phyloP scores from a whole-genome alignment of 2,113 vertebrate genomes.

The Mugil cephalus region DNA sequence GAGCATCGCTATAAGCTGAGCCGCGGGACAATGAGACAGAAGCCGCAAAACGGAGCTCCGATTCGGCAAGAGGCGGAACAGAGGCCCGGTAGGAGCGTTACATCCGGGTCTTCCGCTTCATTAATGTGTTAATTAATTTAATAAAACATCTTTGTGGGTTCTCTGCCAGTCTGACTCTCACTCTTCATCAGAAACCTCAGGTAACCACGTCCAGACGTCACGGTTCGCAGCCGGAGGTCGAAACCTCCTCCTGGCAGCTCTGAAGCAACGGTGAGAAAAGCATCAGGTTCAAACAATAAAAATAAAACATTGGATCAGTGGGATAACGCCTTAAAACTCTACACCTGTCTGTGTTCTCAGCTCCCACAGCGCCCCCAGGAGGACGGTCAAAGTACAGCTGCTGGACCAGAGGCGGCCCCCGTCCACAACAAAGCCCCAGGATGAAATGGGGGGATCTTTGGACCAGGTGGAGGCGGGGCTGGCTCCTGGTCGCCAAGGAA shows the following conservation, averaged over 20 bases:
- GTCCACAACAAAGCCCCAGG: background rate
- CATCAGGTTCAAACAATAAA: no score
- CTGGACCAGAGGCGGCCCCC: conserved; percentile 58
- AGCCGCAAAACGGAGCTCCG: conserved; percentile 36
- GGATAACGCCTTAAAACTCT: no score
- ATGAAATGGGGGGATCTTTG: background rate
- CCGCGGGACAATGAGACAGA: background rate
- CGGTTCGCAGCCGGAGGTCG: conserved; percentile 86
- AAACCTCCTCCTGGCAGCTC: conserved; percentile 81
- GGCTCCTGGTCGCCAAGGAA: background rate
- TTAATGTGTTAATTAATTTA: no score
- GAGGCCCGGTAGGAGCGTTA: conserved; percentile 24
- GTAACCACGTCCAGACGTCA: conserved; percentile 88
- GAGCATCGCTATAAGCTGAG: background rate
- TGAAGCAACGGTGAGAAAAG: conserved; percentile 88
- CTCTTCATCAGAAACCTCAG: conserved; percentile 57
- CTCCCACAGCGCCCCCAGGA: conserved; percentile 81
- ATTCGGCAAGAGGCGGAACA: background rate
- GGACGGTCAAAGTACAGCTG: conserved; percentile 88
- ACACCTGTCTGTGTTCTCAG: conserved; percentile 68
- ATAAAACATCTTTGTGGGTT: no score
- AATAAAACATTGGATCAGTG: no score
- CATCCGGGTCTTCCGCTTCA: no score
- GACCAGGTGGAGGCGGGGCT: background rate
- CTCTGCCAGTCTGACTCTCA: background rate